A percentile compares a stretch with the other conserved stretches of the same genome.
These are phyloP conservation scores for Rousettus leschenaultii DNA, from an alignment of 2,113 vertebrate genomes.

Conservation along the genomic window DNA sequence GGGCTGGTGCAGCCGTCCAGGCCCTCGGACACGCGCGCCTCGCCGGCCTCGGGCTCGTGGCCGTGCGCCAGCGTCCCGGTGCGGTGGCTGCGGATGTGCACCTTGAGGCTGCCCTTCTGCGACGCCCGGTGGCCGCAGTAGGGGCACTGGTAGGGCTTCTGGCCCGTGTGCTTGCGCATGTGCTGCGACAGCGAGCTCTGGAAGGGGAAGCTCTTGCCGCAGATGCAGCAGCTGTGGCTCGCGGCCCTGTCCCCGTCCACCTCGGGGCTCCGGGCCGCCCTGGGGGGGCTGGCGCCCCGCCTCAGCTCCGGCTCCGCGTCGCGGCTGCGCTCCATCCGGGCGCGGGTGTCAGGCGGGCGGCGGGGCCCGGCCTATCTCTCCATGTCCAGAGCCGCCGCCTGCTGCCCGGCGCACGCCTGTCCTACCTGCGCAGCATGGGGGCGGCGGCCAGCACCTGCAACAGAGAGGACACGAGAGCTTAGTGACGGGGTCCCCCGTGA, in stretches of 20 bases:
- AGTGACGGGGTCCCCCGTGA: rapidly evolving
- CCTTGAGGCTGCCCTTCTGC: slow-evolving; percentile 97
- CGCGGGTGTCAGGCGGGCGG: slow-evolving; percentile 70
- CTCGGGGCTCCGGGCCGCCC: slow-evolving; percentile 78
- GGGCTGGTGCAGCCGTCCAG: slow-evolving; percentile 91
- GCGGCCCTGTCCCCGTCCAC: slow-evolving; percentile 84
- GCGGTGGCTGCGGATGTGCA: slow-evolving; percentile 96
- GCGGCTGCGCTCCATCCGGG: slow-evolving; percentile 84
- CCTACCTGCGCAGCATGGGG: neutral
- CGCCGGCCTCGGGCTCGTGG: slow-evolving; percentile 85
- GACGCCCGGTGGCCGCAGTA: slow-evolving; percentile 96
- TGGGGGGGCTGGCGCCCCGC: slow-evolving; percentile 80
- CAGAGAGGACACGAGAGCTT: neutral
- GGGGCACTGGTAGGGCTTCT: slow-evolving; percentile 97
- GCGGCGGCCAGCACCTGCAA: slow-evolving; percentile 78
- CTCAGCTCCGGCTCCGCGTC: slow-evolving; percentile 84
- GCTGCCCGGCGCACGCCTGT: neutral
- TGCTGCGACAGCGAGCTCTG: slow-evolving; percentile 96
- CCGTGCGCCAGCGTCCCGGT: slow-evolving; percentile 90
- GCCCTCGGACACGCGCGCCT: slow-evolving; percentile 88
- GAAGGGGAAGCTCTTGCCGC: slow-evolving; percentile 95
- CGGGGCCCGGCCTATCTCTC: slow-evolving; percentile 59
- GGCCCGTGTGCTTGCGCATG: slow-evolving; percentile 96
- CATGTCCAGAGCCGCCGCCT: slow-evolving; percentile 51
- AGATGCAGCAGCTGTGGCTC: slow-evolving; percentile 91